A percentile compares a stretch with the other conserved stretches of the same genome.
Conservation (phyloP, 30 jellyfish, hydroid and myxozoan genomes). For the Hydra vulgaris region DNA sequence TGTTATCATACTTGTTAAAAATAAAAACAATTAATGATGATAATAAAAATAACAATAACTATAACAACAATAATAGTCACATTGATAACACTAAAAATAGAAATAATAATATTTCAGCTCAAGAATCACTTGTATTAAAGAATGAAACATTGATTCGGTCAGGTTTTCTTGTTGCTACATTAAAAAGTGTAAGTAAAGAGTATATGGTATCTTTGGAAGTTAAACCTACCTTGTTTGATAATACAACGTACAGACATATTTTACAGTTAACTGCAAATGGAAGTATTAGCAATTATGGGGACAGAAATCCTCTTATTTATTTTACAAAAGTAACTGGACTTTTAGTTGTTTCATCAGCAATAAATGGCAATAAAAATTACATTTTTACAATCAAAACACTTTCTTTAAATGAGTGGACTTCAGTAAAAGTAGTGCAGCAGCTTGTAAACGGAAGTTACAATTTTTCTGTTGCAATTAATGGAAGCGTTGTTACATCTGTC, state of each 20-base stretch:
- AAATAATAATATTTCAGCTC: too few relatives aligned
- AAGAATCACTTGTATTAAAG: background rate
- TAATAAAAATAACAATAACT: too few relatives aligned
- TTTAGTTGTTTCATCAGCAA: background rate
- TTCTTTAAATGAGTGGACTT: background rate
- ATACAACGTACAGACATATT: background rate
- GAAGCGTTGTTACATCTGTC: background rate
- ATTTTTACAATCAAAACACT: background rate
- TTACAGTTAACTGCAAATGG: background rate
- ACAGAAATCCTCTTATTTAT: background rate
- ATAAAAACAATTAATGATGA: too few relatives aligned
- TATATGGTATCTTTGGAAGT: background rate
- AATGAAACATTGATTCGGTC: background rate
- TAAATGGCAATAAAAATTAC: background rate
- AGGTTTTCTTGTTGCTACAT: background rate
- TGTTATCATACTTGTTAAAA: too few relatives aligned
- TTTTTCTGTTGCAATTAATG: background rate
- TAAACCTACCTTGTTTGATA: background rate
- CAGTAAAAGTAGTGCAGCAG: background rate
- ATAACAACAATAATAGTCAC: too few relatives aligned
- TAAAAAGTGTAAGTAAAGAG: background rate
- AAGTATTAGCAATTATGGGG: background rate
- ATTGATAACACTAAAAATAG: too few relatives aligned
- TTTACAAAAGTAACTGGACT: background rate
- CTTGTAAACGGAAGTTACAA: background rate